These are phyloP conservation scores for Hofmannophila pseudospretella DNA, from an alignment of 2,888 invertebrate species.

Conservation along the genomic window DNA sequence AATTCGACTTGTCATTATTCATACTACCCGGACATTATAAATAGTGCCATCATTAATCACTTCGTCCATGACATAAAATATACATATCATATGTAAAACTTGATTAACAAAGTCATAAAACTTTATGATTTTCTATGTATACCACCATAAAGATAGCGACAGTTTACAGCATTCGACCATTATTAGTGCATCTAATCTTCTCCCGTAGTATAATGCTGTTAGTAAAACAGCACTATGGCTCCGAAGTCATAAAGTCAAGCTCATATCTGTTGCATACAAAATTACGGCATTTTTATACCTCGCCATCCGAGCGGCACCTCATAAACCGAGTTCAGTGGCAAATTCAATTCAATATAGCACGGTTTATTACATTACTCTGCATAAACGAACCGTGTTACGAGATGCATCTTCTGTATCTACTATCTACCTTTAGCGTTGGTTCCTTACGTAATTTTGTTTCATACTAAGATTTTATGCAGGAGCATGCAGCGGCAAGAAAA, in stretches of 20 bases:
- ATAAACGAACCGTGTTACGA: slow-evolving; percentile 27
- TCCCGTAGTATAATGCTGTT: neutral
- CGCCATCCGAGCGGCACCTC: slow-evolving; percentile 45
- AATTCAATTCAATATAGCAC: slow-evolving; percentile 58
- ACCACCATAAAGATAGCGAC: too few species aligned
- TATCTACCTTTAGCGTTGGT: too few species aligned
- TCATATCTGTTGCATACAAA: slow-evolving; percentile 59
- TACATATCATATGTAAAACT: too few species aligned
- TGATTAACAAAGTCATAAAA: neutral
- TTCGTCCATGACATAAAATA: too few species aligned
- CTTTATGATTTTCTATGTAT: too few species aligned
- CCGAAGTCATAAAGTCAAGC: slow-evolving; percentile 34
- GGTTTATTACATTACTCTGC: slow-evolving; percentile 46
- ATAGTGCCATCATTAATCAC: too few species aligned
- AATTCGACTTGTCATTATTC: too few species aligned
- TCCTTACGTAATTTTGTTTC: too few species aligned
- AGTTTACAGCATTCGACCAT: neutral
- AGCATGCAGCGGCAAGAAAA: too few species aligned
- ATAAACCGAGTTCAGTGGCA: slow-evolving; percentile 48
- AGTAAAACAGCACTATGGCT: slow-evolving; percentile 5
- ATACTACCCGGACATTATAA: too few species aligned
- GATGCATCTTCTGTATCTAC: slow-evolving; percentile 2
- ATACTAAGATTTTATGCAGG: too few species aligned
- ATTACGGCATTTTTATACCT: slow-evolving; percentile 62
- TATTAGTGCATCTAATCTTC: neutral